A percentile compares a stretch with the other conserved stretches of the same genome.
Conservation (phyloP, 2,113 vertebrate species). For the Oceanodroma tethys region DNA sequence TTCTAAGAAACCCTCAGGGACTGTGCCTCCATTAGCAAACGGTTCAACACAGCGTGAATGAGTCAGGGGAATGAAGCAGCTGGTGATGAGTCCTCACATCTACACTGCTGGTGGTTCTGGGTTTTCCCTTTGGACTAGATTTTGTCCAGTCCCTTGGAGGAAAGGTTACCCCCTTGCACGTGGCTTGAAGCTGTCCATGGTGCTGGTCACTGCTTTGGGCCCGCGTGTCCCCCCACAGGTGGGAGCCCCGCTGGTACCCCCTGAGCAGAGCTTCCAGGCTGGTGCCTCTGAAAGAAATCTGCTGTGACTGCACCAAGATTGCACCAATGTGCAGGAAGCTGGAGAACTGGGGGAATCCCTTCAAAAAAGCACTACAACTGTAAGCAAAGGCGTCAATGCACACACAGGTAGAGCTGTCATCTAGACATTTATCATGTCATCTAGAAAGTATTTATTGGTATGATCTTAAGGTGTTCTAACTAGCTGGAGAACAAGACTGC, state of each 20-base stretch:
- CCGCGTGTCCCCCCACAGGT: fast-evolving
- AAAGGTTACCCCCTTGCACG: fast-evolving
- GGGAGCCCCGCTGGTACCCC: fast-evolving
- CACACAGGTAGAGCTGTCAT: too few species aligned
- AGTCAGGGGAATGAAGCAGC: not conserved
- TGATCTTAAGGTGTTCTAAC: not conserved
- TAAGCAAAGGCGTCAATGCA: not conserved
- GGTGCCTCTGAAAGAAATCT: not conserved
- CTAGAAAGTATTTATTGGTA: not conserved
- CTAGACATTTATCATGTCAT: not conserved
- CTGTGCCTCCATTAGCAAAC: not conserved
- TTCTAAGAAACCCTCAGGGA: not conserved
- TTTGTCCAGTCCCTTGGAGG: not conserved
- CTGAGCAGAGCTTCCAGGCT: not conserved
- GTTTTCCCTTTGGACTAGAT: not conserved
- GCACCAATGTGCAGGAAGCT: not conserved
- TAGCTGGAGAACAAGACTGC: not conserved
- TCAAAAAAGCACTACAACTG: not conserved
- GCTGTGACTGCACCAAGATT: not conserved
- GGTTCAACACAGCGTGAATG: not conserved
- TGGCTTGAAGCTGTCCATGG: not conserved
- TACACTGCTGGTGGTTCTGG: not conserved
- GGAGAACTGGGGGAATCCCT: not conserved
- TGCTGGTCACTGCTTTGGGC: not conserved
- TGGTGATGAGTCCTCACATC: not conserved